Conservation (phyloP, 2,888 invertebrate species). For the Microdon myrmicae region DNA sequence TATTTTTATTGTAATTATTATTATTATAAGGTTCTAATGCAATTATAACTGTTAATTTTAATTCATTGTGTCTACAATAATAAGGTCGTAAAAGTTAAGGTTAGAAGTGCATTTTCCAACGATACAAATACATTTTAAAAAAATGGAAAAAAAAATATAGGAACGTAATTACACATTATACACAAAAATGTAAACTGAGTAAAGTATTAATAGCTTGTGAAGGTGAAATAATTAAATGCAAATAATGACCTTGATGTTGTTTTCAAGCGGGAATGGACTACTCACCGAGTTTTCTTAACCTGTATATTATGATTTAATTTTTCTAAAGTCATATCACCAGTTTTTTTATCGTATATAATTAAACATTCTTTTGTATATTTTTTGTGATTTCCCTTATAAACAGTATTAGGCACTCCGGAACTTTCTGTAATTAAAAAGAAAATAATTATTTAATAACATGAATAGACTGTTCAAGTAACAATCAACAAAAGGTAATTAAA, state of each 20-base stretch:
- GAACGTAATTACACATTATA: too few species aligned
- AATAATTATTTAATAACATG: constrained; percentile 5
- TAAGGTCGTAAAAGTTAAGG: too few species aligned
- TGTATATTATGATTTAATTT: constrained; percentile 90
- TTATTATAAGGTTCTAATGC: too few species aligned
- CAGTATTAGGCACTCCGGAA: constrained; percentile 88
- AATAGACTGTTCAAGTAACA: too few species aligned
- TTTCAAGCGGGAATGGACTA: constrained; percentile 53
- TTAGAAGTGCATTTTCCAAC: too few species aligned
- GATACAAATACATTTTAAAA: constrained; percentile 3
- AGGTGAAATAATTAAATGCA: background rate
- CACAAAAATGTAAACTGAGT: too few species aligned
- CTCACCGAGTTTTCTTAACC: constrained; percentile 89
- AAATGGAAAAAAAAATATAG: background rate
- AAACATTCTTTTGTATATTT: constrained; percentile 92
- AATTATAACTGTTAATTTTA: too few species aligned
- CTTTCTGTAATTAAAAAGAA: constrained; percentile 73
- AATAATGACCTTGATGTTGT: background rate
- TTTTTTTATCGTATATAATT: constrained; percentile 89
- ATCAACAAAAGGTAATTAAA: too few species aligned
- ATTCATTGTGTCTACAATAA: too few species aligned
- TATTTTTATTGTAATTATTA: too few species aligned
- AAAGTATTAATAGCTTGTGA: too few species aligned
- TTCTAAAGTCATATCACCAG: constrained; percentile 93
- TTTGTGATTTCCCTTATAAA: constrained; percentile 93